Base-by-base conservation (phyloP, 2,113 vertebrate species). In the Nicator chloris region DNA sequence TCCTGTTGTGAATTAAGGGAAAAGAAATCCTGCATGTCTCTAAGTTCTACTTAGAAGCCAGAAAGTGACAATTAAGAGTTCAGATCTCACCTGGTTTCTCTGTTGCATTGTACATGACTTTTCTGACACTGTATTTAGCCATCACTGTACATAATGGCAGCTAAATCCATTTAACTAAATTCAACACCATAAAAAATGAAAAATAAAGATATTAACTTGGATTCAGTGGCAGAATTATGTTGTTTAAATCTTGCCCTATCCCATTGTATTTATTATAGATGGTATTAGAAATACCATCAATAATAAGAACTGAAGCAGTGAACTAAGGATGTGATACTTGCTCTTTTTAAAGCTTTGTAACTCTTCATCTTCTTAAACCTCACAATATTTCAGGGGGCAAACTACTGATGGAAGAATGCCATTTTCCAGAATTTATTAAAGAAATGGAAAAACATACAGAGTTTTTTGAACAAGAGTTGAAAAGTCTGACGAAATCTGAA, bases 361-460 rank as follows among this genome's bases (percentile, higher is more conserved):
- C 13, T 60, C 69, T 50, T 45, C 35, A 24, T 11, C 16, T 70
- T 93, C 27, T 50, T 89, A 87, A 90, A 80, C 3, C 4, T 20
- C n/a, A 56, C 30, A 65, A 63, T 79, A 88, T 93, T 91, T 75
- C 42, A 98, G 97, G 97, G 56, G 54, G 50, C 16, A 86, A 50
- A 42, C 35, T 15, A 13, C 88, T 50, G 47, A 40, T 15, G 19
- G 85, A 88, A 60, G 73, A 81, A 45, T 10, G 49, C 5, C 14
- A 28, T 18, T n/a, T 33, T 31, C 84, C 80, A 75, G 89, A 96
- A 75, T 83, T 56, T 15, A 27, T 11, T 26, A 69, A 94, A 92
- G 86, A 82, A 51, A 83, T 88, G 28, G 90, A 65, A 70, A 88
- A 93, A 72, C 81, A 70, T 39, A 76, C 6, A 21, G 85, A 88